Evolutionary conservation across 1,140 invertebrate species (phyloP).

Genomic region (Akabosia matsudoensis): DNA sequence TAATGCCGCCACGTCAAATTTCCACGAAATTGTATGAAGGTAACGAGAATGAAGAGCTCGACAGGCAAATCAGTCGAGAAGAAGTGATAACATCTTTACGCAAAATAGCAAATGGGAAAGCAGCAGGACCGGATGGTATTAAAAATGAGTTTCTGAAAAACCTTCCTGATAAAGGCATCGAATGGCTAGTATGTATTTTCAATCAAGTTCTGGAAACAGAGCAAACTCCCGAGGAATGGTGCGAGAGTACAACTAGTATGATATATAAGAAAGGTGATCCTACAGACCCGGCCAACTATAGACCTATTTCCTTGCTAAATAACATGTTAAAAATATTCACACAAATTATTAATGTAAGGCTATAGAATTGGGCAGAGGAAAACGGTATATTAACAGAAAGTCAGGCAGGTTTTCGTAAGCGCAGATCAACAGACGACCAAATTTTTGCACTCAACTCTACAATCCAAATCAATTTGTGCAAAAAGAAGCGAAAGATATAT

Average conservation of each 20-base stretch:
- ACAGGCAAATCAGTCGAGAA: background rate
- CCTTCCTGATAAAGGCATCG: conserved; percentile 29
- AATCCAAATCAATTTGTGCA: conserved; percentile 37
- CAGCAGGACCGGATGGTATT: conserved; percentile 49
- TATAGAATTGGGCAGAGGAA: conserved; percentile 23
- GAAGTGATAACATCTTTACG: background rate
- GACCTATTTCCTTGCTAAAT: conserved; percentile 46
- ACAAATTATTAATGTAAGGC: conserved; percentile 40
- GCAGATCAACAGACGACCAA: conserved; percentile 25
- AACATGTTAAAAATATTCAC: conserved; percentile 45
- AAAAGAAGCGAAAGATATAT: conserved; percentile 3
- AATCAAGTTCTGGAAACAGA: conserved; percentile 11
- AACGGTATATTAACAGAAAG: conserved; percentile 23
- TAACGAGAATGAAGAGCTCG: background rate
- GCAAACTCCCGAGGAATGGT: conserved; percentile 7
- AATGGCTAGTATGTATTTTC: background rate
- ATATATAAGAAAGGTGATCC: conserved; percentile 45
- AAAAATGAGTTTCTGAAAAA: conserved; percentile 49
- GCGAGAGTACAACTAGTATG: conserved; percentile 1
- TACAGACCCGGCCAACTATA: conserved; percentile 43
- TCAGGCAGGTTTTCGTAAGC: conserved; percentile 31
- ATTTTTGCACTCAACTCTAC: conserved; percentile 38
- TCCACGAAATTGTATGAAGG: background rate
- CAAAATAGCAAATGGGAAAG: conserved; percentile 39
- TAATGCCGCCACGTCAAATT: background rate